Base-by-base conservation (phyloP, 2,888 invertebrate genomes). In the Cephus pygmeus region DNA sequence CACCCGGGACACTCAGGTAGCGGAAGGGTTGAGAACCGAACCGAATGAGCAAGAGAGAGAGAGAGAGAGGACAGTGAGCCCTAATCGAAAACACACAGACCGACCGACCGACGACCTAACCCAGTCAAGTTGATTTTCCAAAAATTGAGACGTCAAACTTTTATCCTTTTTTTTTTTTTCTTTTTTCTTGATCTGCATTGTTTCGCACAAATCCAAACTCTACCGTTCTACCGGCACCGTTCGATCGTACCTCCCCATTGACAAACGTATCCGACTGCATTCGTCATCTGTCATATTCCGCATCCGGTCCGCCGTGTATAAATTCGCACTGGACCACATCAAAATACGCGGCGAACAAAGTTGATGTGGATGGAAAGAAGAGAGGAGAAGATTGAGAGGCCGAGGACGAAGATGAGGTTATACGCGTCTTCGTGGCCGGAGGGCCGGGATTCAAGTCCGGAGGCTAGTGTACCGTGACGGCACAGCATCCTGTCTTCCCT, bases 391-490 rank as follows among this genome's bases (percentile, higher is more conserved):
- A 30, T 30, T 33, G 69, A 69, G 69, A 33, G 69, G 15, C 12
- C 30, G 69, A 69, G 69, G 33, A 33, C 30, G 69, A 69, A 15
- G 33, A 76, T 79, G 74, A 77, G 74, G 74, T 73, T 79, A 77
- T 73, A 75, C 40, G 40, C 74, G 73, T 73, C 73, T 71, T 81
- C 69, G 77, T 73, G 86, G 84, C 87, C 85, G 85, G 87, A 87
- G 87, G 88, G 85, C 85, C 83, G 82, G 82, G 87, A 88, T 88
- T 88, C 87, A 84, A 87, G 86, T 87, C 86, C 86, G 81, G 87
- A 80, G 81, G 88, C 88, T 88, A 88, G 88, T 87, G 87, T 88
- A 88, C 88, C 88, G 88, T 88, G 88, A 88, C 90, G 90, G 87
- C 86, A 85, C 88, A 88, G 89, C 90, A 90, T 89, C 89, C 89